A percentile compares a stretch with the other conserved stretches of the same genome.
phyloP scores from a whole-genome alignment of 1,140 invertebrate species.

The Drosophila micromelanica region DNA sequence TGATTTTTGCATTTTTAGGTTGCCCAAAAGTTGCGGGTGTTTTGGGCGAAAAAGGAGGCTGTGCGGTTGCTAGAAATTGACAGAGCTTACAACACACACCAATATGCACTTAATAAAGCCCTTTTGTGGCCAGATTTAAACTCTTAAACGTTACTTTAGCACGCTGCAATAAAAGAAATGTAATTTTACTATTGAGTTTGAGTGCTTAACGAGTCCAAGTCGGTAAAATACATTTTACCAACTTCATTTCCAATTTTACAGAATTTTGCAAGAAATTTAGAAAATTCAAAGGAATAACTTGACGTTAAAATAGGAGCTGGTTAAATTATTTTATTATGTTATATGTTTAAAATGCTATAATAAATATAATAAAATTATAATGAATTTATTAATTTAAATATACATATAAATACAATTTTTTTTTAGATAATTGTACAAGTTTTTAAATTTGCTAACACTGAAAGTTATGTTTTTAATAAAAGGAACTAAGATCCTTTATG shows the following conservation, averaged over 20 bases:
- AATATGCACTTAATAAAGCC: conserved; percentile 58
- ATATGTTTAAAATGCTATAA: too few relatives aligned
- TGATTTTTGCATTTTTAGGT: conserved; percentile 76
- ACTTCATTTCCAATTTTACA: too few relatives aligned
- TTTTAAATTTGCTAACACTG: too few relatives aligned
- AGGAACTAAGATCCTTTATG: too few relatives aligned
- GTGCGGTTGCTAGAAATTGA: conserved; percentile 11
- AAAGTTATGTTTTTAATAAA: too few relatives aligned
- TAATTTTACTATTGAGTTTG: neutral
- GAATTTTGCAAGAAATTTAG: too few relatives aligned
- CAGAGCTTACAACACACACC: conserved; percentile 27
- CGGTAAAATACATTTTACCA: neutral
- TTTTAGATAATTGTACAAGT: too few relatives aligned
- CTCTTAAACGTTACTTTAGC: conserved; percentile 30
- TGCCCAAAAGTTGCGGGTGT: conserved; percentile 41
- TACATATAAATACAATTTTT: too few relatives aligned
- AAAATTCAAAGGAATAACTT: too few relatives aligned
- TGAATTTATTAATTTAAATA: neutral
- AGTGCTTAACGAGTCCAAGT: neutral
- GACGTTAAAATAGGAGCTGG: too few relatives aligned
- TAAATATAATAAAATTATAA: neutral
- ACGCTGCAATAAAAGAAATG: neutral
- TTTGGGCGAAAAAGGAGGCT: conserved; percentile 10
- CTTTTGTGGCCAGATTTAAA: conserved; percentile 58
- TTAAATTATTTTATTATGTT: too few relatives aligned